Evolutionary conservation across 2,113 vertebrate genomes (phyloP).

Genomic region (Azemiops feae): DNA sequence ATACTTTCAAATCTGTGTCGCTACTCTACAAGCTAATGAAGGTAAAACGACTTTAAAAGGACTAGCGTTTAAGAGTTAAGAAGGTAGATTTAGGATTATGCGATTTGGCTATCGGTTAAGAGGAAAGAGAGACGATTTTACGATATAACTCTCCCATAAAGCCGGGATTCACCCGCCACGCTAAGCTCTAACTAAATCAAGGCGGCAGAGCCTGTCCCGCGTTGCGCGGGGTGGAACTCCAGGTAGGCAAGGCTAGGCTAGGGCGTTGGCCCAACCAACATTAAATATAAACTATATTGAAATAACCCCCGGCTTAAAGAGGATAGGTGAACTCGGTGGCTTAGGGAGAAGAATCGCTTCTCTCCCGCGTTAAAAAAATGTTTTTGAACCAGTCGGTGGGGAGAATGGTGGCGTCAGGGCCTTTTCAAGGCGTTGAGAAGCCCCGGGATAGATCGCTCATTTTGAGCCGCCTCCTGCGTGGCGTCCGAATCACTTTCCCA

Average conservation of each 20-base stretch:
- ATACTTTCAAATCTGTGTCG: no score
- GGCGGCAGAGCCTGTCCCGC: no score
- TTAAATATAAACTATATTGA: background rate
- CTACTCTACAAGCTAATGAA: background rate
- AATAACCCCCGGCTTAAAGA: background rate
- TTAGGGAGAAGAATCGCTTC: background rate
- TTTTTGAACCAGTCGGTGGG: background rate
- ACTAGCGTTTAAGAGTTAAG: background rate
- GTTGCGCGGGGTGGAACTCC: background rate
- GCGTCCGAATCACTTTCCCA: background rate
- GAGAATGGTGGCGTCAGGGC: background rate
- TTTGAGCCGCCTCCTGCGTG: background rate
- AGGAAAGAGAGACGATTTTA: background rate
- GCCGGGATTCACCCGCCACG: background rate
- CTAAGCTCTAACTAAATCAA: background rate
- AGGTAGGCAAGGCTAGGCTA: background rate
- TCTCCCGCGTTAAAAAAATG: background rate
- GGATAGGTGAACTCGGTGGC: background rate
- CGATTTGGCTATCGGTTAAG: background rate
- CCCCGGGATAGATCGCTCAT: background rate
- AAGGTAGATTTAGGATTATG: background rate
- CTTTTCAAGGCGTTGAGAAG: background rate
- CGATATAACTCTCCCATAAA: background rate
- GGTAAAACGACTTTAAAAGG: background rate
- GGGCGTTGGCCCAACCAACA: background rate